Conservation (phyloP, 2,113 vertebrate genomes). For the Patagioenas fasciata region DNA sequence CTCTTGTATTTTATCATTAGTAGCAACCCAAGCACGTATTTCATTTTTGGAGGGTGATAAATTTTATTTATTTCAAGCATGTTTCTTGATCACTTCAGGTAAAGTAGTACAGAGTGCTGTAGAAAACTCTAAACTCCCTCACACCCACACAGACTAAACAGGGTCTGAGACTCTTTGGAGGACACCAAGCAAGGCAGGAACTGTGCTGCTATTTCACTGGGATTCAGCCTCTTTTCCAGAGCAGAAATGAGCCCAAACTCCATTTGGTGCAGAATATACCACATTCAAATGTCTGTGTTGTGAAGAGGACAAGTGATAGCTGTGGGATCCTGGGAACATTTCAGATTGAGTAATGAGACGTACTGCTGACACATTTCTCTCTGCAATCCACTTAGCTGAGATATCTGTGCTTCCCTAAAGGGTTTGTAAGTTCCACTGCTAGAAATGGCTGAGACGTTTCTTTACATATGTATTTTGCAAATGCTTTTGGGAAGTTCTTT, state of each 20-base stretch:
- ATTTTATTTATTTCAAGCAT: conserved; percentile 9
- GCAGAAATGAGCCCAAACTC: neutral
- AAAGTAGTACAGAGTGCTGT: neutral
- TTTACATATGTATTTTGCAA: conserved; percentile 33
- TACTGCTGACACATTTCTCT: conserved; percentile 40
- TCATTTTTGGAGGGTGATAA: neutral
- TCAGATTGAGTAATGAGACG: conserved; percentile 42
- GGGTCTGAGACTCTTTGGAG: neutral
- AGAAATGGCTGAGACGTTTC: neutral
- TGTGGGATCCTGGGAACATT: conserved; percentile 42
- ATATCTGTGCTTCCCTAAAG: conserved; percentile 51
- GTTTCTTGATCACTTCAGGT: neutral
- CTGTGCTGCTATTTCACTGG: neutral
- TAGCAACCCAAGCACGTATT: neutral
- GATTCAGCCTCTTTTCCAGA: neutral
- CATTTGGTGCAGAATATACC: neutral
- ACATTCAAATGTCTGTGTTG: neutral
- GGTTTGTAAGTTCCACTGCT: conserved; percentile 6
- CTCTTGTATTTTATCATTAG: conserved; percentile 35
- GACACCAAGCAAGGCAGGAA: neutral
- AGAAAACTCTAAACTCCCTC: neutral
- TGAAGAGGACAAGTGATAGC: conserved; percentile 20
- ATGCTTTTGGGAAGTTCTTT: neutral
- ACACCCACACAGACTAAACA: neutral
- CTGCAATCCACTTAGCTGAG: conserved; percentile 17